Evolutionary conservation across 2,113 vertebrate genomes (phyloP).

Genomic region (Ascaphus truei): DNA sequence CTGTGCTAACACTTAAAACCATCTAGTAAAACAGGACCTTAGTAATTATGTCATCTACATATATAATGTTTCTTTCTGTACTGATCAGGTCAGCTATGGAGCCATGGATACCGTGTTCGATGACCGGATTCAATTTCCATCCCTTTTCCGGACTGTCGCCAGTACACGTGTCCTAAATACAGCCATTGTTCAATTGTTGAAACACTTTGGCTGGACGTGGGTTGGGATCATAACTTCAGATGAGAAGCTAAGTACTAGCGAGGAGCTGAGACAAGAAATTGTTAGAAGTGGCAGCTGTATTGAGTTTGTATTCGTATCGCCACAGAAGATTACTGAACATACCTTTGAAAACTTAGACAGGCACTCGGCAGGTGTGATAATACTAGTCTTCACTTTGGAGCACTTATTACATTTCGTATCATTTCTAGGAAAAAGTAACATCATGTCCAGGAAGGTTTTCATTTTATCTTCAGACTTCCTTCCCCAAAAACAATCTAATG

Average conservation of each 20-base stretch:
- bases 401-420: neutral
- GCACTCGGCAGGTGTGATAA: neutral
- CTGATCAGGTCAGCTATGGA: conserved; percentile 9
- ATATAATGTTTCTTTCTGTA: neutral
- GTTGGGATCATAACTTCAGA: neutral
- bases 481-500: neutral
- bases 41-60: too few species aligned
- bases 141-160: neutral
- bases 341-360: too few species aligned
- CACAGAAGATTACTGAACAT: too few species aligned
- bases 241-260: neutral
- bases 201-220: conserved; percentile 3
- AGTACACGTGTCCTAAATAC: neutral
- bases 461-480: neutral
- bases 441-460: neutral
- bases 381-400: neutral
- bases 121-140: neutral
- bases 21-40: too few species aligned
- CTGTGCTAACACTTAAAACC: too few species aligned
- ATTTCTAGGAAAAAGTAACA: neutral
- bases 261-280: neutral
- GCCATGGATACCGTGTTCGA: neutral
- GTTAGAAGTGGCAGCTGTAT: neutral
- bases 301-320: too few species aligned
- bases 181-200: neutral